Evolutionary conservation across 2,797 vertebrate species (phyloP).

Genomic region (Rhabdophis nuchalis): DNA sequence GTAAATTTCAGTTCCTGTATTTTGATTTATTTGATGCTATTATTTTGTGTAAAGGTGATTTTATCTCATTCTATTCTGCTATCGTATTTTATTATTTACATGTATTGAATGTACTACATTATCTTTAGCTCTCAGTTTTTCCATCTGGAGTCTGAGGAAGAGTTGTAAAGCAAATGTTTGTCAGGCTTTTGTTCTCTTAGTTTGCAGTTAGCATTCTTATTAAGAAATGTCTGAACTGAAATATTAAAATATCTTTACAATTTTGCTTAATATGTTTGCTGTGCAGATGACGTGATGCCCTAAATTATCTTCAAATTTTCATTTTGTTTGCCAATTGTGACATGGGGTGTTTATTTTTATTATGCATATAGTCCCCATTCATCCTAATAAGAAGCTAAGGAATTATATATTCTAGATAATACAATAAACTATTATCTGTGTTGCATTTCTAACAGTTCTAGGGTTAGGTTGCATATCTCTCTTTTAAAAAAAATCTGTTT

Average conservation of each 20-base stretch:
- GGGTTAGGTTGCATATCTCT: background rate
- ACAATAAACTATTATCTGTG: conserved; percentile 10
- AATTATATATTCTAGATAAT: no score
- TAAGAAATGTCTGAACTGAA: background rate
- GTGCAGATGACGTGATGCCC: conserved; percentile 9
- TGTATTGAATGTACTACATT: background rate
- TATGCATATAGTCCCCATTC: background rate
- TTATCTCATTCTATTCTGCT: background rate
- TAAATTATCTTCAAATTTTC: conserved; percentile 5
- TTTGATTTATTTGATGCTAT: background rate
- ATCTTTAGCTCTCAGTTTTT: background rate
- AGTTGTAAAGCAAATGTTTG: accelerated
- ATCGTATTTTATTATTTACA: background rate
- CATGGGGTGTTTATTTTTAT: accelerated
- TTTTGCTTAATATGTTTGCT: conserved; percentile 10
- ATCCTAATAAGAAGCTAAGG: background rate
- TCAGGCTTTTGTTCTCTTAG: background rate
- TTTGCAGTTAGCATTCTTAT: background rate
- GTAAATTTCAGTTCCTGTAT: background rate
- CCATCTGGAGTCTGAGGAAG: background rate
- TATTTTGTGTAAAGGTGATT: background rate
- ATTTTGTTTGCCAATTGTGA: background rate
- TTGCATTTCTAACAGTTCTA: background rate
- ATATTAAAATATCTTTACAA: background rate
- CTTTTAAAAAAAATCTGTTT: background rate